Conservation (phyloP, 1,140 invertebrate genomes). For the Chlorops oryzae region DNA sequence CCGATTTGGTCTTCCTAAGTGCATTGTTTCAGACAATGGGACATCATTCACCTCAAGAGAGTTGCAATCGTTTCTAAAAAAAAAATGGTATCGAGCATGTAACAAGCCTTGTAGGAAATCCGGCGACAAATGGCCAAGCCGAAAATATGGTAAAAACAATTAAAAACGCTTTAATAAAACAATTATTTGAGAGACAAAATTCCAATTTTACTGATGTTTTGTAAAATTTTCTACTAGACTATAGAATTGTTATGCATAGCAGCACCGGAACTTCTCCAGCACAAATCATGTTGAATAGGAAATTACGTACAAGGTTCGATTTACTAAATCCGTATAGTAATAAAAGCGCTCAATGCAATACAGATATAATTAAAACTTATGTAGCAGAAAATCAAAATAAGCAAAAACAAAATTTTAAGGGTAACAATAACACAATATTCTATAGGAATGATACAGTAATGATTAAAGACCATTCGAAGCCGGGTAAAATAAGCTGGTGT, state of each 20-base stretch:
- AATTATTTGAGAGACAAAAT: not conserved
- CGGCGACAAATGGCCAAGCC: too few relatives aligned
- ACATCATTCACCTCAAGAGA: too few relatives aligned
- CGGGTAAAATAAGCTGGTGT: not conserved
- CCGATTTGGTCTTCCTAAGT: too few relatives aligned
- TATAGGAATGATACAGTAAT: not conserved
- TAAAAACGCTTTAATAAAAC: not conserved
- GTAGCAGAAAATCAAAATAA: not conserved
- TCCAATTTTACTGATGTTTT: not conserved
- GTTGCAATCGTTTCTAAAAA: too few relatives aligned
- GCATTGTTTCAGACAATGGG: too few relatives aligned
- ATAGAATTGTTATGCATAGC: not conserved
- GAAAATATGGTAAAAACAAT: too few relatives aligned
- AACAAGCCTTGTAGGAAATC: too few relatives aligned
- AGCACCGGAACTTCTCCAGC: not conserved
- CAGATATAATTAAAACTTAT: not conserved
- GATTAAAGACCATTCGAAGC: not conserved
- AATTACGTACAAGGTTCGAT: not conserved
- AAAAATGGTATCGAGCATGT: too few relatives aligned
- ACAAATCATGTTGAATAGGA: not conserved
- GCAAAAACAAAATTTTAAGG: not conserved
- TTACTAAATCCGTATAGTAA: not conserved
- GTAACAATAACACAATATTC: not conserved
- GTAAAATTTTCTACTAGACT: not conserved
- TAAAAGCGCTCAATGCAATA: not conserved